These are phyloP conservation scores for Aurelia sp. DNA, from an alignment of 30 jellyfish, hydroid and myxozoan species.

Conservation along the genomic window DNA sequence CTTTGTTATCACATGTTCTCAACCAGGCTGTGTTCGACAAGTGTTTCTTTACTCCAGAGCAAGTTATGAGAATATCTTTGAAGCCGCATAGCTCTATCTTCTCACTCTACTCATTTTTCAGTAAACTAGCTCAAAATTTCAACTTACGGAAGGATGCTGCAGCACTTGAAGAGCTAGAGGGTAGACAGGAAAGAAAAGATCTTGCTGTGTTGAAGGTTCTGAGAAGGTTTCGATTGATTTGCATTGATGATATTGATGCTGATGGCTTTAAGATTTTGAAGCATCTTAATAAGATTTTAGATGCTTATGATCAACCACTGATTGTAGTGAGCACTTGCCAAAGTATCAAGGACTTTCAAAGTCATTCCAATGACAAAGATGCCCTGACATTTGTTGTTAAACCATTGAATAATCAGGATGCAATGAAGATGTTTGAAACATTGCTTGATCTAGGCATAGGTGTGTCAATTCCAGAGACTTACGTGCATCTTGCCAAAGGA, in stretches of 20 bases:
- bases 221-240: constrained; percentile 1
- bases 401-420: background rate
- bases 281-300: background rate
- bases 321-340: constrained; percentile 4
- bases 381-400: background rate
- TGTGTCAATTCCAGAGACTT: constrained; percentile 1
- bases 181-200: constrained; percentile 19
- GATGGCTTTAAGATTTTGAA: constrained; percentile 28
- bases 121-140: constrained; percentile 20
- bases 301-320: background rate
- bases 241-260: constrained; percentile 49
- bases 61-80: constrained; percentile 1
- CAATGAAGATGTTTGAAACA: background rate
- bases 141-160: constrained; percentile 39
- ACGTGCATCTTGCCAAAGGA: background rate
- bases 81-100: constrained; percentile 15
- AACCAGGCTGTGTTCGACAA: background rate
- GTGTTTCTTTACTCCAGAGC: background rate
- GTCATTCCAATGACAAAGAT: background rate
- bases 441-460: background rate
- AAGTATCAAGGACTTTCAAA: background rate
- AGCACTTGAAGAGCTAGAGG: constrained; percentile 46
- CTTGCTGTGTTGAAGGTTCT: constrained; percentile 22
- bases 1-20: background rate
- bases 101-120: constrained; percentile 24